These are phyloP conservation scores for Aricia agestis DNA, from an alignment of 1,140 invertebrate genomes.

Conservation along the genomic window DNA sequence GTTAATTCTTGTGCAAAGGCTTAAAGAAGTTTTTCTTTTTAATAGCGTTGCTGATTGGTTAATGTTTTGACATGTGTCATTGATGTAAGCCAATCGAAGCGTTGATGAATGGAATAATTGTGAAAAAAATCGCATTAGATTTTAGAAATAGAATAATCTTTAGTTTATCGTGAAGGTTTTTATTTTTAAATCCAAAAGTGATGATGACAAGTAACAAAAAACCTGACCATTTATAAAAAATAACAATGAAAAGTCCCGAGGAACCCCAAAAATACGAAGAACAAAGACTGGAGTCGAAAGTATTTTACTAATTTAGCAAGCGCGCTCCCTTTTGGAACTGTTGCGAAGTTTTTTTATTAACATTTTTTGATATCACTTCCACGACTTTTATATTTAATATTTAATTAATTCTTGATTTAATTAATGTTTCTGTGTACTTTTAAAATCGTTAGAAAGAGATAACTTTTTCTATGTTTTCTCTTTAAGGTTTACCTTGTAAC, in stretches of 20 bases:
- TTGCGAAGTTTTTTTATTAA: conserved; percentile 42
- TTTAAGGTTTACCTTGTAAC: not conserved
- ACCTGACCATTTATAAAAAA: not conserved
- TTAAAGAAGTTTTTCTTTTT: no score
- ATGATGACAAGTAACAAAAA: not conserved
- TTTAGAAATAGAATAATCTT: no score
- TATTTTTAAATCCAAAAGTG: not conserved
- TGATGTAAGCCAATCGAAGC: no score
- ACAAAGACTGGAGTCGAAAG: conserved; percentile 42
- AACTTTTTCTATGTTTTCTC: not conserved
- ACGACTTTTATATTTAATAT: conserved; percentile 10
- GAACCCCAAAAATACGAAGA: conserved; percentile 34
- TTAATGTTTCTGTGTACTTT: not conserved
- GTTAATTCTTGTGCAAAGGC: no score
- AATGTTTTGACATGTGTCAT: no score
- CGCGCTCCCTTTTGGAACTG: conserved; percentile 40
- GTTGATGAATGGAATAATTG: no score
- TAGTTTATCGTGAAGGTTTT: no score
- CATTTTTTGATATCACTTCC: conserved; percentile 39
- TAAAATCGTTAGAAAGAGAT: not conserved
- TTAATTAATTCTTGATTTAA: conserved; percentile 12
- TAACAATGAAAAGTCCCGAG: conserved; percentile 13
- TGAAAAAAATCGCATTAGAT: no score
- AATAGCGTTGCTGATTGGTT: no score
- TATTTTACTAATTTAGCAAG: conserved; percentile 44